A percentile compares a stretch with the other conserved stretches of the same genome.
Conservation (phyloP, 2,797 vertebrate species). For the Salarias fasciatus region DNA sequence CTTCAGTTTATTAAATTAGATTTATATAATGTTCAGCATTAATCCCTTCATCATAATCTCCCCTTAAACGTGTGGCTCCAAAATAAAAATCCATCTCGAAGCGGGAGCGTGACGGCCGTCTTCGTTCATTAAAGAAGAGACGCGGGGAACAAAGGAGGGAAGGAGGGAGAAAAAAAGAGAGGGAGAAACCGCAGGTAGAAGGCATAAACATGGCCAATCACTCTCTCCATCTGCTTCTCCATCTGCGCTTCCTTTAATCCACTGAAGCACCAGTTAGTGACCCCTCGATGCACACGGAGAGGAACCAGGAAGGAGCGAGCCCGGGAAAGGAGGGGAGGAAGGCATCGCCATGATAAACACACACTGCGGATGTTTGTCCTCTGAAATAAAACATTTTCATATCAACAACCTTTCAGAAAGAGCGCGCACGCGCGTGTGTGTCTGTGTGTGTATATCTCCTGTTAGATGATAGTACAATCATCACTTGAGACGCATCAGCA, state of each 20-base stretch:
- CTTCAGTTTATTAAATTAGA: neutral
- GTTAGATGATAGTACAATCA: conserved; percentile 69
- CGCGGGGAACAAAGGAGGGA: conserved; percentile 48
- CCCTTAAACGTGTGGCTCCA: conserved; percentile 14
- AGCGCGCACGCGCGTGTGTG: conserved; percentile 19
- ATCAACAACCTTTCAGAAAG: conserved; percentile 53
- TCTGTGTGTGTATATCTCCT: conserved; percentile 46
- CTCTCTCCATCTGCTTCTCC: conserved; percentile 86
- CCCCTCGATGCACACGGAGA: conserved; percentile 75
- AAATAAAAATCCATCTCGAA: conserved; percentile 47
- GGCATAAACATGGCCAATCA: conserved; percentile 83
- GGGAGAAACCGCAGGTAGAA: conserved; percentile 82
- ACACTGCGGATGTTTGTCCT: conserved; percentile 52
- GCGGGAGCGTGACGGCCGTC: conserved; percentile 38
- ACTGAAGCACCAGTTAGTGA: conserved; percentile 81
- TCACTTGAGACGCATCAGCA: conserved; percentile 67
- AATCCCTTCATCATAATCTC: neutral
- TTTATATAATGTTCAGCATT: too few relatives aligned
- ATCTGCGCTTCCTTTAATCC: conserved; percentile 86
- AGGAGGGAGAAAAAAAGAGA: conserved; percentile 43
- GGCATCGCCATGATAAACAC: conserved; percentile 46
- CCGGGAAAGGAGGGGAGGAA: neutral
- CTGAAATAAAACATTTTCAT: conserved; percentile 62
- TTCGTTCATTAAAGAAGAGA: conserved; percentile 67
- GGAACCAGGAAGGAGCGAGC: conserved; percentile 56